A percentile compares a stretch with the other conserved stretches of the same genome.
Conservation (phyloP, 2,113 vertebrate species). For the Meleagris gallopavo region DNA sequence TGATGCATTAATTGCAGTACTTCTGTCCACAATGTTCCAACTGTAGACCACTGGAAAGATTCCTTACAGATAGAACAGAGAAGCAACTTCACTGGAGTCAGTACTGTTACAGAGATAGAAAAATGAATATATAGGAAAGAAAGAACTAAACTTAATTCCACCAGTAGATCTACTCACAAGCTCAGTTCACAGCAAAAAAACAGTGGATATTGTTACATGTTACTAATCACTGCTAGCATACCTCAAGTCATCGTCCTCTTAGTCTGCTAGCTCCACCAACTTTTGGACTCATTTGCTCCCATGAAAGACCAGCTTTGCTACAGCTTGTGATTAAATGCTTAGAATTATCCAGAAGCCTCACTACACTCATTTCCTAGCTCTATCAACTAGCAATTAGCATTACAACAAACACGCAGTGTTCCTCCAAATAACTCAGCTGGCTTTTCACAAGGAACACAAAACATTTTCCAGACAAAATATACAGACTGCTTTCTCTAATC, state of each 20-base stretch:
- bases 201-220: background rate
- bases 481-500: background rate
- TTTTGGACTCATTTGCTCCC: background rate
- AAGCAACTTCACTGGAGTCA: background rate
- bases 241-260: no score
- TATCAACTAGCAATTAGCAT: background rate
- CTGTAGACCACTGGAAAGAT: background rate
- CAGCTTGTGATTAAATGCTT: background rate
- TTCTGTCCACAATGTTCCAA: conserved; percentile 2
- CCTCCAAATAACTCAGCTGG: background rate
- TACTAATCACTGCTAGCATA: background rate
- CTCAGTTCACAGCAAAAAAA: background rate
- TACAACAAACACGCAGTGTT: background rate
- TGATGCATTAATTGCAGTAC: conserved; percentile 14
- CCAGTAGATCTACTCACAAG: background rate
- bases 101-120: background rate
- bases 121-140: background rate
- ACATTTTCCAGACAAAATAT: background rate
- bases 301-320: background rate
- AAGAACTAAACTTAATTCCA: background rate
- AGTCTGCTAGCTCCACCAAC: rapidly evolving
- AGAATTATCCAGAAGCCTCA: background rate
- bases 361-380: background rate
- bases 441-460: background rate
- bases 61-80: background rate